phyloP scores from a whole-genome alignment of 92 coral and sea anemone species.

The Paragorgia papillata region DNA sequence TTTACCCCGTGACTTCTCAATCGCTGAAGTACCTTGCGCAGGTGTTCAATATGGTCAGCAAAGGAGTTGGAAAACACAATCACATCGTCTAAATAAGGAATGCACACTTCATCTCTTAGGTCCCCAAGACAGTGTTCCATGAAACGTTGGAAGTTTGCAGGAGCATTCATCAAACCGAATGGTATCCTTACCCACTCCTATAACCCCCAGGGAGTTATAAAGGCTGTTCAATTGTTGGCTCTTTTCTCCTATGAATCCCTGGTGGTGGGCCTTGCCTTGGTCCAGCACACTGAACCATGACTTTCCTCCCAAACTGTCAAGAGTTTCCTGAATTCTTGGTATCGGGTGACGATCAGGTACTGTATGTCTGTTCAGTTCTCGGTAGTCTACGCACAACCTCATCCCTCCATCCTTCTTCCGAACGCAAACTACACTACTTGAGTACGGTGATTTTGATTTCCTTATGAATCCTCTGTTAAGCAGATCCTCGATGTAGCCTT shows the following conservation, averaged over 20 bases:
- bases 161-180: conserved; percentile 55
- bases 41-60: conserved; percentile 55
- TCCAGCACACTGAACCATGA: conserved; percentile 56
- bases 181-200: too few relatives aligned
- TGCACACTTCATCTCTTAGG: conserved; percentile 54
- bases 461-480: conserved; percentile 20
- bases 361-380: not conserved
- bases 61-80: conserved; percentile 51
- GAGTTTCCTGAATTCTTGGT: conserved; percentile 50
- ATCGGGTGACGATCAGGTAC: conserved; percentile 40
- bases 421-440: conserved; percentile 31
- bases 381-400: conserved; percentile 34
- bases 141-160: conserved; percentile 53
- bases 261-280: conserved; percentile 58
- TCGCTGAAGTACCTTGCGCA: conserved; percentile 52
- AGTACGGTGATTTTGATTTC: conserved; percentile 26
- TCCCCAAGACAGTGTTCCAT: too few relatives aligned
- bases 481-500: conserved; percentile 29
- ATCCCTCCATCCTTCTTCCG: conserved; percentile 31
- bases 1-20: conserved; percentile 57
- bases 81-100: conserved; percentile 60
- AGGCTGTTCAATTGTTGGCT: conserved; percentile 52
- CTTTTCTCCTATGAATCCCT: conserved; percentile 45
- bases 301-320: conserved; percentile 54
- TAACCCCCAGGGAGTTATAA: conserved; percentile 59